A percentile compares a stretch with the other conserved stretches of the same genome.
Evolutionary conservation across 1,140 invertebrate genomes (phyloP).

Genomic region (Dreissena polymorpha): DNA sequence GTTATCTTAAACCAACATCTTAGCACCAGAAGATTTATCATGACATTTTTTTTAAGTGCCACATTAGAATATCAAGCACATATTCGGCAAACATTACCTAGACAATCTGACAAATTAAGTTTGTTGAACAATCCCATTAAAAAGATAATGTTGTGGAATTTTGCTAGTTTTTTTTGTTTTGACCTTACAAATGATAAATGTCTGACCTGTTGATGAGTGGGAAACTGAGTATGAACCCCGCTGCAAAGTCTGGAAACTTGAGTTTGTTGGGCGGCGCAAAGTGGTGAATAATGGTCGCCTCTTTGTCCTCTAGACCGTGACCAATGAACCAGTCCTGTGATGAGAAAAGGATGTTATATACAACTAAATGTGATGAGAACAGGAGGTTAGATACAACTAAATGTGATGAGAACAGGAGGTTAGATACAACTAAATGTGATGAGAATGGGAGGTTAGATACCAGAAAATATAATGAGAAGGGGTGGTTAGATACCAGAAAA

Average conservation of each 20-base stretch:
- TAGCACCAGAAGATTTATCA: too few relatives aligned
- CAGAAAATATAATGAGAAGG: background rate
- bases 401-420: constrained; percentile 1
- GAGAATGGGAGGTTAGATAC: constrained; percentile 3
- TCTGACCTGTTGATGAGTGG: constrained; percentile 85
- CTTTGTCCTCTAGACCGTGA: constrained; percentile 86
- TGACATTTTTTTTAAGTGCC: too few relatives aligned
- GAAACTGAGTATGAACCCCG: constrained; percentile 88
- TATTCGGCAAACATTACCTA: too few relatives aligned
- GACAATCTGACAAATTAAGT: too few relatives aligned
- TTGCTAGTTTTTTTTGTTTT: too few relatives aligned
- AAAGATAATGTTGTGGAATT: too few relatives aligned
- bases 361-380: background rate
- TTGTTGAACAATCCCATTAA: too few relatives aligned
- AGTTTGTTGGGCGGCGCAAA: constrained; percentile 87
- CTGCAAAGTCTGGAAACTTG: constrained; percentile 89
- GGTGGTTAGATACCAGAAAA: too few relatives aligned
- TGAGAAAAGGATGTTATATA: background rate
- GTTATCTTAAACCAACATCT: too few relatives aligned
- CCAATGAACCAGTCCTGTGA: constrained; percentile 86
- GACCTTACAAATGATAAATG: too few relatives aligned
- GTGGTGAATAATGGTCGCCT: constrained; percentile 94
- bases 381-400: constrained; percentile 19
- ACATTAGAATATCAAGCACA: too few relatives aligned
- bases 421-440: background rate